Conservation (phyloP, 2,888 invertebrate genomes). For the Nomada fabriciana region DNA sequence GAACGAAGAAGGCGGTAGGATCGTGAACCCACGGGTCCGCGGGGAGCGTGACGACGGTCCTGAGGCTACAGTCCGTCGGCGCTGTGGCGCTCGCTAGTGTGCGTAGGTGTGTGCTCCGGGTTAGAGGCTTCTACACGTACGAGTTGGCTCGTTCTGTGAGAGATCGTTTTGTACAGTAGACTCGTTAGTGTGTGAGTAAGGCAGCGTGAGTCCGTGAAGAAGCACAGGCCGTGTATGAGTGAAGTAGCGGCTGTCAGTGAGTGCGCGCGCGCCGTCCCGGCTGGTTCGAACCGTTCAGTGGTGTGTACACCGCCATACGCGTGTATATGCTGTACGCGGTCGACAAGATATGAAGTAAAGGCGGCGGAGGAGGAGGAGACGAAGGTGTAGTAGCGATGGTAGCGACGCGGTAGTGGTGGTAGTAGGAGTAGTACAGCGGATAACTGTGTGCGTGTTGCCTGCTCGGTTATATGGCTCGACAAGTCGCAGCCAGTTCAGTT, state of each 20-base stretch:
- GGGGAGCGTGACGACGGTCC: constrained; percentile 64
- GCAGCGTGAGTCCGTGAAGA: constrained; percentile 42
- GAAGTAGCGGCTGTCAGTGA: constrained; percentile 63
- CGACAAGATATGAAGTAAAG: constrained; percentile 50
- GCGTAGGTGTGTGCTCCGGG: constrained; percentile 66
- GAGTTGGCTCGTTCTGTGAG: constrained; percentile 16
- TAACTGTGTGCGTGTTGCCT: constrained; percentile 55
- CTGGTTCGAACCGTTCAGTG: constrained; percentile 52
- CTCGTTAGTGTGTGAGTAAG: constrained; percentile 16
- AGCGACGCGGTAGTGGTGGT: constrained; percentile 33
- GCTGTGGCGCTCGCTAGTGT: constrained; percentile 52
- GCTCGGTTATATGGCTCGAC: constrained; percentile 68
- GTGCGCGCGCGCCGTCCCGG: constrained; percentile 64
- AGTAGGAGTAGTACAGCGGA: constrained; percentile 31
- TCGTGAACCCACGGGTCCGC: constrained; percentile 42
- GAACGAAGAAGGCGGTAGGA: constrained; percentile 41
- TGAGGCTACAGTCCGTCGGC: constrained; percentile 62
- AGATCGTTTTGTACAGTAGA: constrained; percentile 38
- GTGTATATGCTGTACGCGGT: constrained; percentile 23
- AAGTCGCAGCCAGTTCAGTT: constrained; percentile 72
- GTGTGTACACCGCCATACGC: constrained; percentile 38
- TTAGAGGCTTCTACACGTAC: constrained; percentile 52
- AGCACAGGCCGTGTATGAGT: constrained; percentile 7
- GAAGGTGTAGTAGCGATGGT: constrained; percentile 45
- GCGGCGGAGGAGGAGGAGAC: constrained; percentile 42